A percentile compares a stretch with the other conserved stretches of the same genome.
Evolutionary conservation across 2,797 vertebrate species (phyloP).

Genomic region (Gadopsis bispinosus): DNA sequence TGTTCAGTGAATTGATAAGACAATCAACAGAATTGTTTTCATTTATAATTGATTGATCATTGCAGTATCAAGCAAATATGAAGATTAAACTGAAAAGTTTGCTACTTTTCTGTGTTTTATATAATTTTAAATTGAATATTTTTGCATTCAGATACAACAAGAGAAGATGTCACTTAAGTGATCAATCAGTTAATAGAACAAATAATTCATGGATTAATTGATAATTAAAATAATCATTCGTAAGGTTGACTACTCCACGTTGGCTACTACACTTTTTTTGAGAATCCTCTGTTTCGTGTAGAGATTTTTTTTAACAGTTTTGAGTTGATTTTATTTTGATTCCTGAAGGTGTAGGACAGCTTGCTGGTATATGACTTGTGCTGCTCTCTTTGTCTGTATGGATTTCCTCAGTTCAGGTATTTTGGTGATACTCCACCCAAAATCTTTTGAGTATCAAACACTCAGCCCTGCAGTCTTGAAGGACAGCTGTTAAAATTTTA

Average conservation of each 20-base stretch:
- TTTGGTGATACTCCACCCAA: constrained; percentile 29
- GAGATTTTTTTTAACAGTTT: background rate
- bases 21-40: background rate
- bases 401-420: constrained; percentile 35
- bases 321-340: background rate
- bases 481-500: background rate
- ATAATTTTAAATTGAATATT: background rate
- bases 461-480: background rate
- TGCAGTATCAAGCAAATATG: background rate
- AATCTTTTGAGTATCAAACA: constrained; percentile 10
- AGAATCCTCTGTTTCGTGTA: background rate
- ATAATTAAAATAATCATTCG: background rate
- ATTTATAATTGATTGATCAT: background rate
- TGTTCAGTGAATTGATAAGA: too few species aligned
- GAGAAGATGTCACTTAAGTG: background rate
- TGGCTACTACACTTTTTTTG: background rate
- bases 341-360: background rate
- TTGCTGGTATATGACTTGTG: background rate
- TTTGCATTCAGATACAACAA: background rate
- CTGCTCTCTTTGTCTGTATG: constrained; percentile 26
- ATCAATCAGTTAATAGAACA: background rate
- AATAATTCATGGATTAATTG: background rate
- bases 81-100: background rate
- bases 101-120: background rate
- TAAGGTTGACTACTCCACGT: too few species aligned